These are phyloP conservation scores for Trissonchulus sp. DNA, from an alignment of 2,888 invertebrate genomes.

Conservation along the genomic window DNA sequence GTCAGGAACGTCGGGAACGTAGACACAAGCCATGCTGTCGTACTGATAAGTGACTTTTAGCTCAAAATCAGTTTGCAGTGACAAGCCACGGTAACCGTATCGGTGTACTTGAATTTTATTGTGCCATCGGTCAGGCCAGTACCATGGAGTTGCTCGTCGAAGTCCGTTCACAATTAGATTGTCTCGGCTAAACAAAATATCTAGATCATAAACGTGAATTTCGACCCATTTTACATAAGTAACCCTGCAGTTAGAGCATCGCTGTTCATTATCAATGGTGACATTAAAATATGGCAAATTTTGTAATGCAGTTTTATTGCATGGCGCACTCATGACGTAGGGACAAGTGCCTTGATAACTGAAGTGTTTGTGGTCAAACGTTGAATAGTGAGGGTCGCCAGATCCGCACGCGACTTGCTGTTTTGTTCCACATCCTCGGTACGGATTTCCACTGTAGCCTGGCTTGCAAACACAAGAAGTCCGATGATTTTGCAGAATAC, in stretches of 20 bases:
- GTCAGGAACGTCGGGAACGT: slow-evolving; percentile 40
- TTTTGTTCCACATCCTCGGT: slow-evolving; percentile 29
- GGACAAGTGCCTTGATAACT: slow-evolving; percentile 48
- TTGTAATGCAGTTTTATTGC: slow-evolving; percentile 22
- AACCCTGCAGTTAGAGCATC: neutral
- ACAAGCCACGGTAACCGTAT: neutral
- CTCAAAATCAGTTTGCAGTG: neutral
- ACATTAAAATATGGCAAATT: slow-evolving; percentile 12
- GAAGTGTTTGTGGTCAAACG: slow-evolving; percentile 47
- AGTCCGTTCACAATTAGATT: too few species aligned
- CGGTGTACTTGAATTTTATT: neutral
- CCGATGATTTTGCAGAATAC: slow-evolving; percentile 41
- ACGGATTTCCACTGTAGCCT: slow-evolving; percentile 38
- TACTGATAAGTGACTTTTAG: slow-evolving; percentile 2
- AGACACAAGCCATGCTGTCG: slow-evolving; percentile 29
- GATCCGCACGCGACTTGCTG: slow-evolving; percentile 37
- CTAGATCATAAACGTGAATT: neutral
- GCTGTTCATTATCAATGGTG: neutral
- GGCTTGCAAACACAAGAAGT: slow-evolving; percentile 42
- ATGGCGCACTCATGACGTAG: slow-evolving; percentile 45
- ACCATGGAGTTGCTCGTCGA: slow-evolving; percentile 39
- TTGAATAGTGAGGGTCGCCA: slow-evolving; percentile 51
- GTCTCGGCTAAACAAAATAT: too few species aligned
- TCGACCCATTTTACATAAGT: neutral
- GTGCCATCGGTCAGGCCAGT: slow-evolving; percentile 35